A percentile compares a stretch with the other conserved stretches of the same genome.
These are phyloP conservation scores for Tetrapedia diversipes DNA, from an alignment of 2,888 invertebrate species.

Conservation along the genomic window DNA sequence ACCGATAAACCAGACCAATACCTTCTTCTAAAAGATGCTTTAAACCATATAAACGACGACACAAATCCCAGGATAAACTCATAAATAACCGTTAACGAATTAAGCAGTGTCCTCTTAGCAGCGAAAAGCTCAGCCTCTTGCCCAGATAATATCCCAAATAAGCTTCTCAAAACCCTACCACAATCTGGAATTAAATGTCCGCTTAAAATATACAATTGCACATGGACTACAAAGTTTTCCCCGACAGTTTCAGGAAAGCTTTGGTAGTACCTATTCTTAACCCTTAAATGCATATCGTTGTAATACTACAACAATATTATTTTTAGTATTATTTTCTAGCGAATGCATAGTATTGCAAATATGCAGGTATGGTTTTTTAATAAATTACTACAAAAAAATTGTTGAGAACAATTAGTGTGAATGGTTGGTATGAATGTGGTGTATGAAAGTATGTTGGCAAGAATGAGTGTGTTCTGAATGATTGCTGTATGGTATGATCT, in stretches of 20 bases:
- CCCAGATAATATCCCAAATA: conserved; percentile 4
- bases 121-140: neutral
- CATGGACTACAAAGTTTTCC: neutral
- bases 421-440: no score
- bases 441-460: no score
- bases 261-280: neutral
- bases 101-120: neutral
- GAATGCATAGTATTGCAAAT: no score
- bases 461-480: no score
- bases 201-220: neutral
- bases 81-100: neutral
- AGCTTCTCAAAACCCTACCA: neutral
- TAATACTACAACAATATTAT: no score
- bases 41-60: neutral
- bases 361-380: no score
- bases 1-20: neutral
- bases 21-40: neutral
- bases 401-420: no score
- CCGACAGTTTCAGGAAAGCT: neutral
- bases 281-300: no score
- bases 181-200: neutral
- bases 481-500: no score
- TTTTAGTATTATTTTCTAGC: no score
- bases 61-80: neutral
- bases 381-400: no score